These are phyloP conservation scores for Macrosiphum euphorbiae DNA, from an alignment of 2,888 invertebrate species.

Conservation along the genomic window DNA sequence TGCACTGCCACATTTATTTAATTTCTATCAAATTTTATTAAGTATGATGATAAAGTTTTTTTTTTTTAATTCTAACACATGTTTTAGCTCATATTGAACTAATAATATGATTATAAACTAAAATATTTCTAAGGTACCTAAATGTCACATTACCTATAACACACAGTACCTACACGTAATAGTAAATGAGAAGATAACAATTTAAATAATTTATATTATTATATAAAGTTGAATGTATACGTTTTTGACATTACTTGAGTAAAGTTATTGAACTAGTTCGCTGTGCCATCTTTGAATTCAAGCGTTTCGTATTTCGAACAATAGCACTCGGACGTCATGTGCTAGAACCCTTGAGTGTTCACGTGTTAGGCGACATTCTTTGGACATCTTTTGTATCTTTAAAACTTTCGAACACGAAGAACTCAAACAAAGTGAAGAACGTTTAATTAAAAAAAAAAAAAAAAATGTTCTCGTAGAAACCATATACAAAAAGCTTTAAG, in stretches of 20 bases:
- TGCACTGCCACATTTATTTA: neutral
- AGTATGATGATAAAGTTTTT: neutral
- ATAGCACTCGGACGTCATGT: neutral
- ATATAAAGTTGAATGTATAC: neutral
- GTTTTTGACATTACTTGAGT: neutral
- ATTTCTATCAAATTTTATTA: neutral
- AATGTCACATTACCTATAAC: neutral
- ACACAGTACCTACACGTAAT: neutral
- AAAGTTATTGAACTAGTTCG: neutral
- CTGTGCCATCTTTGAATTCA: neutral
- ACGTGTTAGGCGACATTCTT: neutral
- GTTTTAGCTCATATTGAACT: neutral
- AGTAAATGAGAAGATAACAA: neutral
- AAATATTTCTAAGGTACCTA: neutral
- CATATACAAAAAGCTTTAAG: neutral
- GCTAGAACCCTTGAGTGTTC: neutral
- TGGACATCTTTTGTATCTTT: neutral
- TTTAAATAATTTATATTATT: neutral
- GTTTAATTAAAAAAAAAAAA: slow-evolving; percentile 5
- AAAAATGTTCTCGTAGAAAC: neutral
- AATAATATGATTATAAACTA: neutral
- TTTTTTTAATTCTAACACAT: neutral
- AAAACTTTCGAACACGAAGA: neutral
- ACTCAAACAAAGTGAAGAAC: neutral
- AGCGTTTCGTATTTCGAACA: neutral